phyloP scores from a whole-genome alignment of 2,797 vertebrate genomes.

The Holocentrus rufus region DNA sequence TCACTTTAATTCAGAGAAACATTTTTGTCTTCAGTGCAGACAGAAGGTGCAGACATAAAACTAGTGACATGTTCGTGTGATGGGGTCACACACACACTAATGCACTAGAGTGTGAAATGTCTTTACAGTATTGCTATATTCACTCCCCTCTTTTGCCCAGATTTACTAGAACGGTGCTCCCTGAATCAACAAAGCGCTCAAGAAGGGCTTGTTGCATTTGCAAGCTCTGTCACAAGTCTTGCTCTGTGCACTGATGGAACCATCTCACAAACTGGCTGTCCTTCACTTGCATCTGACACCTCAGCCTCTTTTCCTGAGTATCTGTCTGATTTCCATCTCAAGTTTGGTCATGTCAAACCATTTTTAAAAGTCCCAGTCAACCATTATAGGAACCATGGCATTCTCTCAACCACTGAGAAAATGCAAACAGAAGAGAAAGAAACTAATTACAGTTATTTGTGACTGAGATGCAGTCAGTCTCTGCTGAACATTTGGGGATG shows the following conservation, averaged over 20 bases:
- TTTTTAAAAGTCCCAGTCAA: slow-evolving; percentile 61
- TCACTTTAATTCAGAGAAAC: slow-evolving; percentile 76
- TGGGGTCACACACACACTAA: slow-evolving; percentile 61
- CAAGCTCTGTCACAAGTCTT: slow-evolving; percentile 25
- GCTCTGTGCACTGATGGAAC: slow-evolving; percentile 51
- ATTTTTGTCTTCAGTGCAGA: slow-evolving; percentile 78
- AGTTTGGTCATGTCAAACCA: slow-evolving; percentile 78
- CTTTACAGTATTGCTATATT: slow-evolving; percentile 84
- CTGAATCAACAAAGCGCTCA: slow-evolving; percentile 39
- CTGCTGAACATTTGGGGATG: slow-evolving; percentile 64
- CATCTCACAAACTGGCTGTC: slow-evolving; percentile 42
- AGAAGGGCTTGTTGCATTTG: slow-evolving; percentile 45
- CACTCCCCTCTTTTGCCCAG: slow-evolving; percentile 54
- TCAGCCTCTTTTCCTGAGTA: slow-evolving; percentile 74
- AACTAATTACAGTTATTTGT: slow-evolving; percentile 73
- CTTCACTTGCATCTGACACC: slow-evolving; percentile 60
- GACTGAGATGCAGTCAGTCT: slow-evolving; percentile 70
- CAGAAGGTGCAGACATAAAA: slow-evolving; percentile 75
- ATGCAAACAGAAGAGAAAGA: slow-evolving; percentile 59
- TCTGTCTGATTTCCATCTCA: slow-evolving; percentile 63
- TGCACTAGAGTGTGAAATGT: slow-evolving; percentile 69
- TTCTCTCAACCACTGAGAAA: slow-evolving; percentile 63
- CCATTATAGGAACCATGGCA: slow-evolving; percentile 41
- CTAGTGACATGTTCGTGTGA: slow-evolving; percentile 60
- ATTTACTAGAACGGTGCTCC: slow-evolving; percentile 50